A percentile compares a stretch with the other conserved stretches of the same genome.
Evolutionary conservation across 2,888 invertebrate genomes (phyloP).

Genomic region (Caenorhabditis angaria): DNA sequence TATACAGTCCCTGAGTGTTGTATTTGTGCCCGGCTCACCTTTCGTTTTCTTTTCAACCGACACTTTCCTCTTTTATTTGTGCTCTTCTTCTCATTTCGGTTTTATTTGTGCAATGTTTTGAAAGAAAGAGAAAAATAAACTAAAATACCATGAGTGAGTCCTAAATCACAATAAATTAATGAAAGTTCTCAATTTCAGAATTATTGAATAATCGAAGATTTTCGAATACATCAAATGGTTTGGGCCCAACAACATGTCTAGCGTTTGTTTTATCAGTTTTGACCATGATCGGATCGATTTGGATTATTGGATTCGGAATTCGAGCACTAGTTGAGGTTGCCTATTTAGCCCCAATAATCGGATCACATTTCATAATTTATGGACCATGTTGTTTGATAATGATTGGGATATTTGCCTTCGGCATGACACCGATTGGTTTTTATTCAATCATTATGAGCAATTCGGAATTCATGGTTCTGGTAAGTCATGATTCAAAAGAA

Average conservation of each 20-base stretch:
- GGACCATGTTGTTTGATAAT: conserved; percentile 17
- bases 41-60: conserved; percentile 1
- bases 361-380: conserved; percentile 27
- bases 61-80: conserved; percentile 4
- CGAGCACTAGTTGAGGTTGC: conserved; percentile 32
- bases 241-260: conserved; percentile 25
- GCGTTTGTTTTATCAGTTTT: conserved; percentile 33
- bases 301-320: conserved; percentile 41
- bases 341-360: conserved; percentile 31
- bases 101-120: neutral
- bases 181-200: conserved; percentile 9
- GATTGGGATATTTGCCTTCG: conserved; percentile 38
- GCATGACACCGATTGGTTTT: conserved; percentile 40
- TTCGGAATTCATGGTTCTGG: conserved; percentile 27
- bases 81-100: neutral
- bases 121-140: neutral
- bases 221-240: conserved; percentile 15
- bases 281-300: conserved; percentile 34
- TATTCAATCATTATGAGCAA: conserved; percentile 38
- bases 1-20: neutral
- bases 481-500: neutral
- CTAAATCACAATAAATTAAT: neutral
- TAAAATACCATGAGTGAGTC: conserved; percentile 35
- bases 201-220: conserved; percentile 25
- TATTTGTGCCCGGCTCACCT: neutral